Percentiles rank a stretch among this genome's conserved stretches.
Evolutionary conservation across 2,113 vertebrate species (phyloP).

Genomic region (Ophthalmolycus amberensis): DNA sequence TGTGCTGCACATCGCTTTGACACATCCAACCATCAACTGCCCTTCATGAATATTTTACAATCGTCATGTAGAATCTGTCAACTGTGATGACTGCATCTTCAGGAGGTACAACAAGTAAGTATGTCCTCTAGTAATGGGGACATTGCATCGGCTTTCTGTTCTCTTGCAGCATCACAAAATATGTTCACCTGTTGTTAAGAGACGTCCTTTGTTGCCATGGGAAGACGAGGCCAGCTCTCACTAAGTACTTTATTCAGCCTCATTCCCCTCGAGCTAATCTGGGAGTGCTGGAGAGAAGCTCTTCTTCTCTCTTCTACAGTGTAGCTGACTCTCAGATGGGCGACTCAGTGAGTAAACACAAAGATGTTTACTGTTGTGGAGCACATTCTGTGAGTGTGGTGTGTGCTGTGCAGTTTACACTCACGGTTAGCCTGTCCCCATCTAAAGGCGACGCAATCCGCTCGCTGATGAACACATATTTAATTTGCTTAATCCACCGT

Average conservation of each 20-base stretch:
- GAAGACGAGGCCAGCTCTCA: slow-evolving; percentile 25
- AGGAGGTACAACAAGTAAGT: background rate
- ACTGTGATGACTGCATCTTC: slow-evolving; percentile 38
- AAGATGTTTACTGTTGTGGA: slow-evolving; percentile 13
- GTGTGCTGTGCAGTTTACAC: background rate
- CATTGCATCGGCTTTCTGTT: background rate
- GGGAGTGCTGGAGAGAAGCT: slow-evolving; percentile 32
- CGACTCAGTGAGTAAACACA: slow-evolving; percentile 34
- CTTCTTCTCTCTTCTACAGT: slow-evolving; percentile 35
- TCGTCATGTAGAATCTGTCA: slow-evolving; percentile 62
- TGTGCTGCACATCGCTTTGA: slow-evolving; percentile 36
- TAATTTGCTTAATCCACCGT: background rate
- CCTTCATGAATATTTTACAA: slow-evolving; percentile 72
- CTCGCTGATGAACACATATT: background rate
- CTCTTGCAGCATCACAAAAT: background rate
- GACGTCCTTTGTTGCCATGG: slow-evolving; percentile 12
- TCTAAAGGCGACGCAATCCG: background rate
- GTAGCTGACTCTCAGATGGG: slow-evolving; percentile 30
- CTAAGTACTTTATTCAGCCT: slow-evolving; percentile 32
- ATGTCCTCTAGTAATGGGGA: background rate
- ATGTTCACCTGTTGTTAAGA: slow-evolving; percentile 4
- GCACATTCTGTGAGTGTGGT: slow-evolving; percentile 4
- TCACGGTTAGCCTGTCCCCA: background rate
- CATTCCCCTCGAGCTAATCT: slow-evolving; percentile 23
- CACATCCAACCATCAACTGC: slow-evolving; percentile 54